Base-by-base conservation (phyloP, 2,113 vertebrate genomes). In the Oreotragus oreotragus region DNA sequence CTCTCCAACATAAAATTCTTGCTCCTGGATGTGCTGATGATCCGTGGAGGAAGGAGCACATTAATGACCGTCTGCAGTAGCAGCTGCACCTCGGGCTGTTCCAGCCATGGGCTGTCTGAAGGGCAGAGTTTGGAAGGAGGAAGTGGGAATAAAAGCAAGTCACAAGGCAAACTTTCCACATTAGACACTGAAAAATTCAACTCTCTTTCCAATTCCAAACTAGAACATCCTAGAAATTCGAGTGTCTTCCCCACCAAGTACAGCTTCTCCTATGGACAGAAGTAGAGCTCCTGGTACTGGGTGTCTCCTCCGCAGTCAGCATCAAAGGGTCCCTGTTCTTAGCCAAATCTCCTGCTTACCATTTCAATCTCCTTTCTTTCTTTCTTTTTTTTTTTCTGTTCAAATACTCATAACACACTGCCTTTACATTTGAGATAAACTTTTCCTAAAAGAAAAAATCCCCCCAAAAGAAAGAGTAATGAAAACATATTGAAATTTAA, bases 1-100 rank as follows among this genome's bases (percentile, higher is more conserved):
- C 99, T 99, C 88, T 99, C 99, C 98, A 99, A 96, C 99, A 99
- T 99, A 80, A 99, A 99, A 97, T 99, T 99, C 98, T 99, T 99
- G 98, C 99, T 99, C 97, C 99, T 99, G 66, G 99, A 99, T 1
- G 99, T 99, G 98, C 99, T 99, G 98, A 99, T 99, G 98, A 99
- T 99, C 47, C 99, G 99, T 2, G 99, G 99, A 0, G 99, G 99
- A 96, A 99, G 99, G 9, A 99, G 99, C 97, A 99, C 99, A 27
- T 99, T 99, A 96, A 99, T 99, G 96, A 99, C 99, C 0, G 99
- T 99, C 98, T 99, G 99, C 77, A 99, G 99, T 84, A 99, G 99
- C 96, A 99, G 98, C 96, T 99, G 99, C 28, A 99, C 99, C 98
- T 99, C 99, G 0, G 99, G 99, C 98, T 99, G 99, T 98, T 99